phyloP scores from a whole-genome alignment of 2,797 vertebrate genomes.

The Nyctibius grandis region DNA sequence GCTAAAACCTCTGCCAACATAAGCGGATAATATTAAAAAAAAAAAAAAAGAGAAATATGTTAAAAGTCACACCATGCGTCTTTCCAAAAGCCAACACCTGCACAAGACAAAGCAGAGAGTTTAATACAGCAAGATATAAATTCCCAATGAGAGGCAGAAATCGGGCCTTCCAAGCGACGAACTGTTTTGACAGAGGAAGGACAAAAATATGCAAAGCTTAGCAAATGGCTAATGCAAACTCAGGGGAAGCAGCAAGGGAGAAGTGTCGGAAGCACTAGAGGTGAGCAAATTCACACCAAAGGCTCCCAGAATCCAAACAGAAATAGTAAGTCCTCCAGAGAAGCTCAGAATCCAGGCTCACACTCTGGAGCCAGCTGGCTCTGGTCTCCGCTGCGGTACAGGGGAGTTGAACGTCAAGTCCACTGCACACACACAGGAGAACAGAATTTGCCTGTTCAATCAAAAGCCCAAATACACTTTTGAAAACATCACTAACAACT shows the following conservation, averaged over 20 bases:
- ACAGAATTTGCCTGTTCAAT: slow-evolving; percentile 25
- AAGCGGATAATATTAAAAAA: slow-evolving; percentile 42
- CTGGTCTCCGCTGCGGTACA: background rate
- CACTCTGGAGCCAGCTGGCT: slow-evolving; percentile 16
- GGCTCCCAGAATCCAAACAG: slow-evolving; percentile 57
- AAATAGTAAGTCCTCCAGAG: slow-evolving; percentile 43
- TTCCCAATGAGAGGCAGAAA: slow-evolving; percentile 81
- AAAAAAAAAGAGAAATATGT: slow-evolving; percentile 76
- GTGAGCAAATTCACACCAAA: slow-evolving; percentile 67
- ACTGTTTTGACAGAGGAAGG: slow-evolving; percentile 83
- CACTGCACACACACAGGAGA: background rate
- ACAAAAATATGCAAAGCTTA: slow-evolving; percentile 83
- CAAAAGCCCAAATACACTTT: background rate
- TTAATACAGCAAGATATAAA: slow-evolving; percentile 82
- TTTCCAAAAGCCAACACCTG: slow-evolving; percentile 88
- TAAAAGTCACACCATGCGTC: slow-evolving; percentile 84
- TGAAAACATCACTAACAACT: background rate
- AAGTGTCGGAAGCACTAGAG: slow-evolving; percentile 70
- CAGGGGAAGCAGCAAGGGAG: slow-evolving; percentile 77
- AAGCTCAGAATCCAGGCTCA: slow-evolving; percentile 33
- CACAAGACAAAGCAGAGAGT: slow-evolving; percentile 86
- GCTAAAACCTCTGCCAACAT: slow-evolving; percentile 75
- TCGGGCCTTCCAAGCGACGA: slow-evolving; percentile 85
- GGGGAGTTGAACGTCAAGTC: background rate
- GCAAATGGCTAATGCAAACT: slow-evolving; percentile 80